Evolutionary conservation across 2,797 vertebrate genomes (phyloP).

Genomic region (Rhinophrynus dorsalis): DNA sequence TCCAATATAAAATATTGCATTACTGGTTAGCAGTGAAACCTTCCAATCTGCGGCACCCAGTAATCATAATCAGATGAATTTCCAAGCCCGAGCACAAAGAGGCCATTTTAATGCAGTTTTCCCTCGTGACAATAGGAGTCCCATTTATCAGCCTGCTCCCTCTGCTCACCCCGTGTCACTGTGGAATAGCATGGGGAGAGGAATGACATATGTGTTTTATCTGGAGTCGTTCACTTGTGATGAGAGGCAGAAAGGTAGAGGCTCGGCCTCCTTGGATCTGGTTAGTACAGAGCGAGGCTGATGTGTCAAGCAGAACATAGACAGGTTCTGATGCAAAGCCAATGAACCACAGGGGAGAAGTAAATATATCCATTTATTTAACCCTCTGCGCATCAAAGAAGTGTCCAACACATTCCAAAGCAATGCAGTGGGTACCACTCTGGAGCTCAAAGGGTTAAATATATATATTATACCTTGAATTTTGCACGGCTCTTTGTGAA

Average conservation of each 20-base stretch:
- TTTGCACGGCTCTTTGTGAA: too few species aligned
- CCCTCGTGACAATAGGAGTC: constrained; percentile 36
- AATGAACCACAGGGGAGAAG: too few species aligned
- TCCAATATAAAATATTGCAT: constrained; percentile 41
- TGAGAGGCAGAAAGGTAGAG: background rate
- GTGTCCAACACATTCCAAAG: too few species aligned
- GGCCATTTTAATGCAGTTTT: constrained; percentile 28
- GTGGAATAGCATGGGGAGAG: constrained; percentile 13
- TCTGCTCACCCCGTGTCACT: constrained; percentile 1
- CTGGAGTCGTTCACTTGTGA: background rate
- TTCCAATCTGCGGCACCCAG: constrained; percentile 2
- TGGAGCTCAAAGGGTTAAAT: too few species aligned
- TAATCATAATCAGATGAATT: constrained; percentile 28
- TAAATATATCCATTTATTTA: too few species aligned
- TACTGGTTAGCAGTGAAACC: constrained; percentile 15
- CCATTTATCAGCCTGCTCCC: constrained; percentile 31
- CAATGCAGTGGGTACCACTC: too few species aligned
- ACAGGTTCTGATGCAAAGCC: background rate
- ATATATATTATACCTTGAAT: too few species aligned
- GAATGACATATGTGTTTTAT: constrained; percentile 2
- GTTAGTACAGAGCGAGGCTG: constrained; percentile 1
- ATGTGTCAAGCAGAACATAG: too few species aligned
- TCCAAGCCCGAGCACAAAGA: background rate
- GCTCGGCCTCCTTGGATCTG: constrained; percentile 4
- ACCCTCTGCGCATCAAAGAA: too few species aligned